Base-by-base conservation (phyloP, 2,888 invertebrate species). In the Platypus cylindrus region DNA sequence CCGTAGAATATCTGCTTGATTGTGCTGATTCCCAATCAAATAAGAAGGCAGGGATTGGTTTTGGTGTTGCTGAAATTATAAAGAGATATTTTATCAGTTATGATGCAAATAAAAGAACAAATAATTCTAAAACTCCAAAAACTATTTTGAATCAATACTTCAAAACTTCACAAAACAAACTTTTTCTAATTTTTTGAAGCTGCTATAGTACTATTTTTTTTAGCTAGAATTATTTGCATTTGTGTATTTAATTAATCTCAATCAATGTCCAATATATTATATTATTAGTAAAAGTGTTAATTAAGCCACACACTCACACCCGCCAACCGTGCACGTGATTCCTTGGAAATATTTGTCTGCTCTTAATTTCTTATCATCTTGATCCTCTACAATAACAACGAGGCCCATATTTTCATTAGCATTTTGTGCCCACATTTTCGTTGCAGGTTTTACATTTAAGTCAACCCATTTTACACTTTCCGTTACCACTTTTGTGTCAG, bases 301-400 rank as follows among this genome's bases (percentile, higher is more conserved):
- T 40, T 40, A 40, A 36, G 33, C 33, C 34, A 30, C 49, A 52
- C 48, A 62, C 64, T 64, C 59, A 65, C 65, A 60, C 54, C 59
- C 45, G 48, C 60, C 63, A 51, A 64, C 63, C 58, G 55, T 60
- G 56, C 66, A 66, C 42, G 62, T 58, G 49, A 64, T 60, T 43
- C 61, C 59, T 46, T 65, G 65, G 53, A 71, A 67, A 53, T 65
- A 67, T 45, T 59, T 57, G 39, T 62, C 57, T 1, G 71, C 67
- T 38, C 63, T 63, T 32, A 70, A 49, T 2, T 64, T 51, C 37
- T 59, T 62, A 4, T 68, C 67, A 32, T 71, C 70, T 51, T 73
- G 71, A 51, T 73, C 71, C 52, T 73, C 72, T 14, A 73, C 70
- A 45, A 69, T 62, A n/a, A 73, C 59, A 9, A 66, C 66, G 37